A percentile compares a stretch with the other conserved stretches of the same genome.
Evolutionary conservation across 2,797 vertebrate species (phyloP).

Genomic region (Synaphobranchus kaupii): DNA sequence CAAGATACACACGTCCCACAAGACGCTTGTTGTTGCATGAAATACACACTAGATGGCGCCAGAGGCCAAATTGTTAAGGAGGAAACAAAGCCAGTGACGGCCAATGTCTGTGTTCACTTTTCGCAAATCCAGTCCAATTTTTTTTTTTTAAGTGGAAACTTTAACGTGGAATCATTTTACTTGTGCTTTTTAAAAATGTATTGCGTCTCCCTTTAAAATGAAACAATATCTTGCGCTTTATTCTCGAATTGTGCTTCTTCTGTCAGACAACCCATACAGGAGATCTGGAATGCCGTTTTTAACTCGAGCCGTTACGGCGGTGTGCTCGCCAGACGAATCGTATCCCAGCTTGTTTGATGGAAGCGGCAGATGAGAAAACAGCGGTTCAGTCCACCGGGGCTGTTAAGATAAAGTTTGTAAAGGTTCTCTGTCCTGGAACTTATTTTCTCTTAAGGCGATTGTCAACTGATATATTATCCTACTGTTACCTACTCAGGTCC

Average conservation of each 20-base stretch:
- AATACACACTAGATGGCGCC: neutral
- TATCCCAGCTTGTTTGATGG: neutral
- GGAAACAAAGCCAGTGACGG: neutral
- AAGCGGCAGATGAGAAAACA: neutral
- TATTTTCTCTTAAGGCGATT: neutral
- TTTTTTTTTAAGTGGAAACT: conserved; percentile 5
- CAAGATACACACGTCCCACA: neutral
- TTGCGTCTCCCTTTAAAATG: neutral
- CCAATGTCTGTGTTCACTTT: neutral
- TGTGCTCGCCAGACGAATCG: neutral
- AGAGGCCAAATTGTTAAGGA: neutral
- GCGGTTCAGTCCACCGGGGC: neutral
- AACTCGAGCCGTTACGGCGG: neutral
- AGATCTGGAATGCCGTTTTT: neutral
- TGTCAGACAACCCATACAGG: neutral
- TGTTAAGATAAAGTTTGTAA: neutral
- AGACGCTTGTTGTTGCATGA: neutral
- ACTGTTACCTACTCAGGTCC: too few species aligned
- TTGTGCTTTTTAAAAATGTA: neutral
- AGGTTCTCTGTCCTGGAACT: neutral
- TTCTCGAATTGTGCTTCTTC: neutral
- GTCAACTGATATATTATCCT: neutral
- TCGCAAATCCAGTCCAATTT: neutral
- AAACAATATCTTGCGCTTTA: neutral
- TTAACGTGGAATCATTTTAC: neutral